A percentile compares a stretch with the other conserved stretches of the same genome.
Conservation (phyloP, 2,888 invertebrate species). For the Rhabditophanes sp. region DNA sequence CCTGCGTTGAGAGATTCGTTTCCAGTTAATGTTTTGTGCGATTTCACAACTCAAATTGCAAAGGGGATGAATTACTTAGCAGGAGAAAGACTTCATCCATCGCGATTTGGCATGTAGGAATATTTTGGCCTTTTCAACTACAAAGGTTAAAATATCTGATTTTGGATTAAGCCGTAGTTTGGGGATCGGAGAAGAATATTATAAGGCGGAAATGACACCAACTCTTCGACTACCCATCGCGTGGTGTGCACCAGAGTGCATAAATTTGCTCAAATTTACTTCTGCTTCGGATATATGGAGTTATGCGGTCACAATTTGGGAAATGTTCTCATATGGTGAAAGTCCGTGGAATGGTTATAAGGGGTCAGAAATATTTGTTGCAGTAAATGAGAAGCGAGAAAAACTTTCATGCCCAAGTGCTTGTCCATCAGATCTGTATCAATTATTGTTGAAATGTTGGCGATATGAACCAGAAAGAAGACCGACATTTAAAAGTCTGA, state of each 20-base stretch:
- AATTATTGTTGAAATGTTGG: constrained; percentile 87
- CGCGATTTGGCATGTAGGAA: constrained; percentile 90
- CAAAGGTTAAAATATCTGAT: constrained; percentile 88
- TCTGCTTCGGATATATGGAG: constrained; percentile 96
- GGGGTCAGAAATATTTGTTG: constrained; percentile 69
- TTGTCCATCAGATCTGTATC: constrained; percentile 78
- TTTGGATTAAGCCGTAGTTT: constrained; percentile 85
- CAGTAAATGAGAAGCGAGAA: constrained; percentile 63
- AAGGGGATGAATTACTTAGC: constrained; percentile 93
- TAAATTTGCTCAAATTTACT: constrained; percentile 83
- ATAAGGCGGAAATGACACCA: constrained; percentile 91
- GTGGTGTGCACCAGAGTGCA: constrained; percentile 96
- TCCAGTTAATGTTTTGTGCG: constrained; percentile 74
- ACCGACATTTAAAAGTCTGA: constrained; percentile 74
- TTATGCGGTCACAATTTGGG: constrained; percentile 93
- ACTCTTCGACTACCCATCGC: constrained; percentile 91
- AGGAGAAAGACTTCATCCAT: constrained; percentile 78
- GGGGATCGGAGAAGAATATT: constrained; percentile 94
- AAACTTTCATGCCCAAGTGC: constrained; percentile 54
- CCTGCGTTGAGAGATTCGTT: constrained; percentile 74
- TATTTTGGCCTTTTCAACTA: constrained; percentile 85
- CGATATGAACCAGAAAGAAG: constrained; percentile 70
- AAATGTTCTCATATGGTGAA: constrained; percentile 95
- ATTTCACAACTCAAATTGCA: constrained; percentile 58
- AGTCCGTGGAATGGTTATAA: constrained; percentile 93